Evolutionary conservation across 2,888 invertebrate species (phyloP).

Genomic region (Apotomis capreana): DNA sequence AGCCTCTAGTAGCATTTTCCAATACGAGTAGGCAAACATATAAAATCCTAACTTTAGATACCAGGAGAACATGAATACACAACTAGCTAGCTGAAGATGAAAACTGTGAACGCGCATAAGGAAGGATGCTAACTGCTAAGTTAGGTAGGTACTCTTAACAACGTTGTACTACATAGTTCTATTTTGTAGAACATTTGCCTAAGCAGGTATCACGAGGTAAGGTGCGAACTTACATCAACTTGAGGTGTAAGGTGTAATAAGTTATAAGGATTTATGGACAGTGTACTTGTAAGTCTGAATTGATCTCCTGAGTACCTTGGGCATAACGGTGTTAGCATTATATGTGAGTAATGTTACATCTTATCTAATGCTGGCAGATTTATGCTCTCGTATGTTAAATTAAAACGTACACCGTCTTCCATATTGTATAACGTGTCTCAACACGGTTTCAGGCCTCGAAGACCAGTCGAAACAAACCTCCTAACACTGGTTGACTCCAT

Average conservation of each 20-base stretch:
- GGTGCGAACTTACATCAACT: conserved; percentile 14
- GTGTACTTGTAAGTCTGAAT: conserved; percentile 1
- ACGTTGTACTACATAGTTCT: conserved; percentile 26
- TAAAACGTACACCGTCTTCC: too few species aligned
- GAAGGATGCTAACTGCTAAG: not conserved
- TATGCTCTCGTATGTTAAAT: too few species aligned
- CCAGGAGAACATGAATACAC: conserved; percentile 26
- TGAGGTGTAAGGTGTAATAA: not conserved
- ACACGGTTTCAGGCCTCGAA: too few species aligned
- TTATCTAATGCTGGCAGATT: too few species aligned
- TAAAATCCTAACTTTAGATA: not conserved
- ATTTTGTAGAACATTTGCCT: conserved; percentile 29
- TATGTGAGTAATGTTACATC: too few species aligned
- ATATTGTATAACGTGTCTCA: too few species aligned
- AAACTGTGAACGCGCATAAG: conserved; percentile 20
- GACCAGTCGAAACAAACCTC: too few species aligned
- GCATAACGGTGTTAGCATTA: conserved; percentile 1
- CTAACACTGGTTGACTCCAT: too few species aligned
- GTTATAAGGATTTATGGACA: conserved; percentile 5
- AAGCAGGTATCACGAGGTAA: conserved; percentile 18
- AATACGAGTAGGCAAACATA: not conserved
- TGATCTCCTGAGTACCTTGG: not conserved
- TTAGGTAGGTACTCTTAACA: conserved; percentile 13
- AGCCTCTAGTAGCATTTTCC: not conserved
- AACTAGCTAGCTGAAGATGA: conserved; percentile 15